phyloP scores from a whole-genome alignment of 1,140 invertebrate genomes.

The Pomacea maculata region DNA sequence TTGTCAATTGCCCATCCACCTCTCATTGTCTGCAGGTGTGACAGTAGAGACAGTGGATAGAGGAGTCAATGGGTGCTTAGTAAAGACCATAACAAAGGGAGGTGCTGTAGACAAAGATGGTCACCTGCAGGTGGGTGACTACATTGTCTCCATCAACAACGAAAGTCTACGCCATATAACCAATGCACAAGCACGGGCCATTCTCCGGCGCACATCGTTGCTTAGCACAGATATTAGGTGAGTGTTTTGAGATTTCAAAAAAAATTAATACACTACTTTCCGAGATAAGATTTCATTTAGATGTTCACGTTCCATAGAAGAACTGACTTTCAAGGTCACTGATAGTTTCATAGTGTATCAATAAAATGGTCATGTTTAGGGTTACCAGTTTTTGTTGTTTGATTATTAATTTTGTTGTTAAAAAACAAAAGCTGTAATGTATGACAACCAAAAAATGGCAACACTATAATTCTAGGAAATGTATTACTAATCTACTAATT shows the following conservation, averaged over 20 bases:
- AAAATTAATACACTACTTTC: too few species aligned
- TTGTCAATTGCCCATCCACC: not conserved
- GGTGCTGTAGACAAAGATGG: constrained; percentile 73
- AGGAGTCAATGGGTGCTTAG: constrained; percentile 74
- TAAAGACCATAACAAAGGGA: constrained; percentile 69
- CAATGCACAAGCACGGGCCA: constrained; percentile 73
- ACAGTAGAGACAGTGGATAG: constrained; percentile 71
- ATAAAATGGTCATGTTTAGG: too few species aligned
- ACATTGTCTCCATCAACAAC: constrained; percentile 72
- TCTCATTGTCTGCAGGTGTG: constrained; percentile 64
- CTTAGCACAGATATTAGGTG: constrained; percentile 70
- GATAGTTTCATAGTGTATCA: too few species aligned
- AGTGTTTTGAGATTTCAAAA: constrained; percentile 20
- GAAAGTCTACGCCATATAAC: constrained; percentile 73
- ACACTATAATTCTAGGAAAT: too few species aligned
- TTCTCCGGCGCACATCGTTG: constrained; percentile 72
- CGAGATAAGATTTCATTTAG: too few species aligned
- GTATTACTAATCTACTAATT: too few species aligned
- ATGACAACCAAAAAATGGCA: too few species aligned
- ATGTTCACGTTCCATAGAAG: too few species aligned
- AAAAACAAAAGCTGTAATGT: too few species aligned
- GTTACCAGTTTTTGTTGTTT: too few species aligned
- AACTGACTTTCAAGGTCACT: too few species aligned
- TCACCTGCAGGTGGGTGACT: constrained; percentile 68
- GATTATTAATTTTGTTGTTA: too few species aligned